Percentiles rank a stretch among this genome's conserved stretches.
These are phyloP conservation scores for Colinus virginianus DNA, from an alignment of 2,113 vertebrate genomes.

Conservation along the genomic window DNA sequence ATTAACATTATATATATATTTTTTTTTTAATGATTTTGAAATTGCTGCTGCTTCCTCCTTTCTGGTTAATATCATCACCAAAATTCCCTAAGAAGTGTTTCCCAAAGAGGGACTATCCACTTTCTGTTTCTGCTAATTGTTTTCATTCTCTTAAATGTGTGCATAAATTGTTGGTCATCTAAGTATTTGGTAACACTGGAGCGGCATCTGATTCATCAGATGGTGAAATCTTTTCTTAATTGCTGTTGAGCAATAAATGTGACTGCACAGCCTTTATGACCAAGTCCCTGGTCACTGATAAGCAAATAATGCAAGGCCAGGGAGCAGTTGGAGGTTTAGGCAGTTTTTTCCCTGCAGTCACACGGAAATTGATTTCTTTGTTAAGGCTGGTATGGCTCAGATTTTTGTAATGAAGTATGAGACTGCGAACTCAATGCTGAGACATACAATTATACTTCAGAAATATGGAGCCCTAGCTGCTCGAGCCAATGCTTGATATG, in stretches of 20 bases:
- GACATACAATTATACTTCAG: neutral
- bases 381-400: neutral
- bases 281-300: neutral
- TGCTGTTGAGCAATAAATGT: neutral
- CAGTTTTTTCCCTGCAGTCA: neutral
- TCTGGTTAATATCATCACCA: neutral
- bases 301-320: neutral
- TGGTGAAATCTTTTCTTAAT: neutral
- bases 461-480: neutral
- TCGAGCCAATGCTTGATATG: neutral
- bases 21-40: neutral
- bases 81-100: constrained; percentile 16
- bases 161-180: neutral
- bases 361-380: constrained; percentile 30
- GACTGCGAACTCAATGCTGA: neutral
- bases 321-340: neutral
- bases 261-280: neutral
- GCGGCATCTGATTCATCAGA: neutral
- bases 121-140: constrained; percentile 3
- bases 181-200: neutral
- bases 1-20: neutral
- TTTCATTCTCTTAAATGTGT: neutral
- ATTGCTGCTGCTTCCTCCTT: neutral
- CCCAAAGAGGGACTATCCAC: neutral
- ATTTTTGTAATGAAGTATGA: neutral